Evolutionary conservation across 2,888 invertebrate genomes (phyloP), one percentile per base, ranked within the genome.

Genomic region (Chrysotoxum bicinctum): DNA sequence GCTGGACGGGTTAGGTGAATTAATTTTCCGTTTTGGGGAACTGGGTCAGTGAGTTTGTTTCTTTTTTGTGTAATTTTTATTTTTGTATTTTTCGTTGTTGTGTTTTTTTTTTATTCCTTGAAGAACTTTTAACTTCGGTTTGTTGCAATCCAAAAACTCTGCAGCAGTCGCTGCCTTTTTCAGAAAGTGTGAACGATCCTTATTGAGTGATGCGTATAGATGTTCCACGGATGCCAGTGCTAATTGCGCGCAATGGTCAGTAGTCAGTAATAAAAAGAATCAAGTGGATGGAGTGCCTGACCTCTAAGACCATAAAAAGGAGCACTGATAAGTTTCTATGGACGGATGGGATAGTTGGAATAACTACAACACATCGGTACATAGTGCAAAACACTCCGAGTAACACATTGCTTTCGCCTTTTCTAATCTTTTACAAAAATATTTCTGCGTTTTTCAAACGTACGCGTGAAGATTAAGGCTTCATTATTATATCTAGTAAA

Each of bases 1-100:
- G 30, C 30, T 64, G 76, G 68, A 80, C 80, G 84, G 66, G 75
- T 75, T 43, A 60, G 72, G 32, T 80, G 84, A 84, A 84, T 84
- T 80, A 75, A 84, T 84, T 84, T 76, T 84, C 84, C 84, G 66
- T 84, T 84, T 84, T 84, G 54, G 84, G 80, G 84, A 84, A 84
- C 76, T 80, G 60, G 84, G 84, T 84, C 84, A 84, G 70, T 75
- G 32, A 58, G 69, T 45, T 69, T 45, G 56, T n/a, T 10, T 40
- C 26, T 64, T 64, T 69, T 12, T 52, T 73, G 16, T 60, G 26
- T 73, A 26, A 45, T 9, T 23, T 37, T 37, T 26, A 4, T 40
- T 75, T 58, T 48, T 50, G 12, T 60, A 35, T 6, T 23, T 26
- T 54, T 52, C 45, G 32, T 81, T 48, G 30, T 6, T 23, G n/a